Base-by-base conservation (phyloP, 2,113 vertebrate genomes). In the Sakesphorus luctuosus region DNA sequence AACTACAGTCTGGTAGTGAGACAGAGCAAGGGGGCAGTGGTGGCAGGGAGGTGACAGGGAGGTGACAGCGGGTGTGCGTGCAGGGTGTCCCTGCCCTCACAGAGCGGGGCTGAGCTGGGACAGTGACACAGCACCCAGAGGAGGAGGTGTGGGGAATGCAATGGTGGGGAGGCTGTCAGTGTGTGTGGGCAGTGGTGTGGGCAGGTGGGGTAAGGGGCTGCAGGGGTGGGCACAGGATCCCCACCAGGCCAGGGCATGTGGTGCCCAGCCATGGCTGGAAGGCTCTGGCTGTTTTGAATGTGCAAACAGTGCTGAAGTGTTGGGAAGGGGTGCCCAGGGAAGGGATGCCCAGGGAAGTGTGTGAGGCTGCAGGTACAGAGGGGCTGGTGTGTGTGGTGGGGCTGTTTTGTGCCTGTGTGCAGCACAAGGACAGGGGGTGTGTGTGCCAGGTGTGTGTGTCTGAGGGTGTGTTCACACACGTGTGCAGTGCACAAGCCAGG, bases 21-120 rank as follows among this genome's bases (percentile, higher is more conserved):
- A 16, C 1, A 5, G 19, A 58, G 75, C 0, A 0, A 68, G 58
- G 36, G 52, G 43, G 33, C 38, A 3, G 13, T 1, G 7, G 67
- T 18, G 63, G 38, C 67, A 28, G 49, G 35, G 23, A 19, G 24
- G 59, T 76, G 74, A 65, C 40, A 44, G 87, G 49, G 66, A 55
- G 29, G 69, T 55, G 50, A 33, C 29, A 26, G 62, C 8, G 11
- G 35, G 91, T 2, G 38, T 49, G 33, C 18, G 59, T 68, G 63
- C 62, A 14, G 26, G 58, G 24, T 15, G 4, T 82, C 81, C 62
- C 14, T 20, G n/a, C 36, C 13, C 4, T 36, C 71, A 52, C 49
- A 84, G 95, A 63, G 84, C 47, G 9, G 61, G 62, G 77, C 59
- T 1, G 3, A 13, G 75, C 2, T 46, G 61, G 1, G 4, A 43